phyloP scores from a whole-genome alignment of 2,888 invertebrate genomes.

The Salticus scenicus region DNA sequence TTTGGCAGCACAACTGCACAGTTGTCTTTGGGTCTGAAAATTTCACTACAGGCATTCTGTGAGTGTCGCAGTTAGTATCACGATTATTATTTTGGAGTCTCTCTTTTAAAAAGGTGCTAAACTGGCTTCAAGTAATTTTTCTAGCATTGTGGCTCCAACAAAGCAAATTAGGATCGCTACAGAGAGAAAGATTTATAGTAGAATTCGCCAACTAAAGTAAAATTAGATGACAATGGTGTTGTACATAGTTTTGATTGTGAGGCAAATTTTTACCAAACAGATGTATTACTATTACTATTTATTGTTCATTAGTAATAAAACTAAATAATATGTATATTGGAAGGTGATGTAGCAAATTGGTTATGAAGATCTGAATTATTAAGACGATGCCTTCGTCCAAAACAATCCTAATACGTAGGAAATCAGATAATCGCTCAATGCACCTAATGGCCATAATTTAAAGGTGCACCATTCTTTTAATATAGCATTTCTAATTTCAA shows the following conservation, averaged over 20 bases:
- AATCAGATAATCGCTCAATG: conserved; percentile 67
- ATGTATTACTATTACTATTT: conserved; percentile 51
- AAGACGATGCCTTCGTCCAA: conserved; percentile 69
- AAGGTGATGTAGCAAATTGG: conserved; percentile 67
- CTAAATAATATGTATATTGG: conserved; percentile 45
- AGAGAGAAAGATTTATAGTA: conserved; percentile 48
- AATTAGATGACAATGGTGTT: conserved; percentile 67
- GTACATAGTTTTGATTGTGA: conserved; percentile 59
- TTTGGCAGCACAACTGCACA: conserved; percentile 64
- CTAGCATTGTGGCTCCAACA: conserved; percentile 57
- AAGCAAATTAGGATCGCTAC: conserved; percentile 60
- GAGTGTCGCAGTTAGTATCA: conserved; percentile 50
- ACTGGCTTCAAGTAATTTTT: conserved; percentile 49
- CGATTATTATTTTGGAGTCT: conserved; percentile 34
- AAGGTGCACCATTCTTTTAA: conserved; percentile 69
- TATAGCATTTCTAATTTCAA: conserved; percentile 68
- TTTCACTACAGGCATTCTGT: conserved; percentile 39
- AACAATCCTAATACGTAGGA: conserved; percentile 67
- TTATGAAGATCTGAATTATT: conserved; percentile 60
- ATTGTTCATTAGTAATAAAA: conserved; percentile 60
- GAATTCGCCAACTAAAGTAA: conserved; percentile 53
- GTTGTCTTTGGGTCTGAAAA: conserved; percentile 51
- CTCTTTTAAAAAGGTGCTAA: conserved; percentile 52
- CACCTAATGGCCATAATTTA: conserved; percentile 68
- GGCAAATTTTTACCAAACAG: conserved; percentile 65